These are phyloP conservation scores for Mimumesa dahlbomi DNA, from an alignment of 2,888 invertebrate genomes.

Conservation along the genomic window DNA sequence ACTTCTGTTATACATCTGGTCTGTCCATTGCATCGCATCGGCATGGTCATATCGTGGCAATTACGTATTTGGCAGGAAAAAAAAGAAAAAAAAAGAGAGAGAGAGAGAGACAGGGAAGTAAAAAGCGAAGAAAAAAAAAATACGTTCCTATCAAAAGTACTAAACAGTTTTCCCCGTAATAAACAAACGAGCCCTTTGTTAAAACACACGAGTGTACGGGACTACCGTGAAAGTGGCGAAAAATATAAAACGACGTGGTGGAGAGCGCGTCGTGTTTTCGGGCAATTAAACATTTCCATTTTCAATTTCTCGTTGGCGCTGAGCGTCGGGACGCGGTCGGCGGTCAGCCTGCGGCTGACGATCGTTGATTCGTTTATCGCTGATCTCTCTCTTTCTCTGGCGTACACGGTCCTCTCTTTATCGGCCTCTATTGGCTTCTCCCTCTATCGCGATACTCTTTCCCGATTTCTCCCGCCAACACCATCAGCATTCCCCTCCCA, in stretches of 20 bases:
- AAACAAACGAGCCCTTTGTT: conserved; percentile 40
- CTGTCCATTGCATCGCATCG: background rate
- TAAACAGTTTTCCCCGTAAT: conserved; percentile 30
- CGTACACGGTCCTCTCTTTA: conserved; percentile 21
- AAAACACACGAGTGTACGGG: conserved; percentile 9
- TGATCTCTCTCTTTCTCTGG: conserved; percentile 58
- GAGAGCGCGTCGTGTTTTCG: conserved; percentile 71
- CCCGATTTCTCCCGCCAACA: conserved; percentile 12
- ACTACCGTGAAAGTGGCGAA: conserved; percentile 33
- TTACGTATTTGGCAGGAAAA: no score
- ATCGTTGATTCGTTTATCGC: conserved; percentile 79
- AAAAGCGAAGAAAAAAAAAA: no score
- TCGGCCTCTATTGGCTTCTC: conserved; percentile 35
- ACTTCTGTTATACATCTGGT: no score
- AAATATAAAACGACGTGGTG: conserved; percentile 60
- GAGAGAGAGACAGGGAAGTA: no score
- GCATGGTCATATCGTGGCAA: background rate
- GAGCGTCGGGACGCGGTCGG: conserved; percentile 68
- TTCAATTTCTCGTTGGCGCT: conserved; percentile 76
- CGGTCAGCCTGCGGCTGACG: conserved; percentile 75
- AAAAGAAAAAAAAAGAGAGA: no score
- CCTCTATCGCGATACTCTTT: conserved; percentile 26
- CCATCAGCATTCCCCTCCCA: conserved; percentile 49
- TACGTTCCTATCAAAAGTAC: background rate
- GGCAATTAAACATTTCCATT: conserved; percentile 79